A percentile compares a stretch with the other conserved stretches of the same genome.
Conservation (phyloP, 2,113 vertebrate genomes). For the Axis porcinus region DNA sequence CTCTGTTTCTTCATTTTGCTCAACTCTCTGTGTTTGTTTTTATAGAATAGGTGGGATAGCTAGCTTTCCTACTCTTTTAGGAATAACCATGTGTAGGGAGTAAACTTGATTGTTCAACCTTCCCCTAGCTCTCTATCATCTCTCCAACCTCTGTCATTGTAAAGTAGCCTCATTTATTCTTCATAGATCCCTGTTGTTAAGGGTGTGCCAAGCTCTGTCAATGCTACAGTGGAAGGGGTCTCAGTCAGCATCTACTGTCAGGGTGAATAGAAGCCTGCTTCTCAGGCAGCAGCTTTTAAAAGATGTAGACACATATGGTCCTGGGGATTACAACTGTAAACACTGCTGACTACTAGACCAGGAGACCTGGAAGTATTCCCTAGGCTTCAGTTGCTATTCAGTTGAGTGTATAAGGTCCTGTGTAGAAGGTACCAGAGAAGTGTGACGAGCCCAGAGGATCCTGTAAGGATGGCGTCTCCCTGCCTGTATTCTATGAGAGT, state of each 20-base stretch:
- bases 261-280: not conserved
- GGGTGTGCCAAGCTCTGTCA: not conserved
- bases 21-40: not conserved
- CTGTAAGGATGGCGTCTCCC: not conserved
- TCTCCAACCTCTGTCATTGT: not conserved
- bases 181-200: not conserved
- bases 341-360: not conserved
- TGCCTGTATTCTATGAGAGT: not conserved
- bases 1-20: not conserved
- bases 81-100: not conserved
- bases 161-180: not conserved
- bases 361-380: not conserved
- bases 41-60: not conserved
- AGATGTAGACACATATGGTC: not conserved
- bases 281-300: not conserved
- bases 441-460: not conserved
- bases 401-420: not conserved
- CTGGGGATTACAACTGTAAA: not conserved
- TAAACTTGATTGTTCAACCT: not conserved
- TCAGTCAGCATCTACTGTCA: not conserved
- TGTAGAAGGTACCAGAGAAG: not conserved
- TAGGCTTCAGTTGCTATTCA: not conserved
- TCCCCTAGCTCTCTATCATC: not conserved
- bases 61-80: not conserved
- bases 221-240: not conserved